Percentiles rank a stretch among this genome's conserved stretches.
Conservation (phyloP, 2,888 invertebrate species). For the Synergus itoensis region DNA sequence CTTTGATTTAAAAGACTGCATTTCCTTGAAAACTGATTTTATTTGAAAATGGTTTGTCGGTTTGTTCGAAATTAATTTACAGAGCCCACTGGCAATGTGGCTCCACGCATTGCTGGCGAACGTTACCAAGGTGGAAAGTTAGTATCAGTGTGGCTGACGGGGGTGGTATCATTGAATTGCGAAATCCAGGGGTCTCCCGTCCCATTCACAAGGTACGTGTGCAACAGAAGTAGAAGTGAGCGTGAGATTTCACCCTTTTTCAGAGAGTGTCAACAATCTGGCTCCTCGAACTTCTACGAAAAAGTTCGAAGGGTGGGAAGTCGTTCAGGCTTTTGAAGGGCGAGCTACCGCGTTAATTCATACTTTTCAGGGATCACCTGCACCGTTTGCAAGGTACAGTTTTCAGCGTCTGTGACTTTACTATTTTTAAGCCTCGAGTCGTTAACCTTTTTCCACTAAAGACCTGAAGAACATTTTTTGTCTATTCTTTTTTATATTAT, state of each 20-base stretch:
- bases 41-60: background rate
- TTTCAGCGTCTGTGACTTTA: background rate
- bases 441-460: background rate
- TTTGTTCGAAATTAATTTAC: conserved; percentile 60
- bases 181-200: conserved; percentile 84
- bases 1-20: too few species aligned
- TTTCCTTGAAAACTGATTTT: background rate
- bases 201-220: conserved; percentile 84
- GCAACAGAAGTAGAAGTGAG: conserved; percentile 11
- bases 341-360: conserved; percentile 82
- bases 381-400: conserved; percentile 86
- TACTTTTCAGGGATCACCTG: conserved; percentile 87
- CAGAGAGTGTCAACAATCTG: conserved; percentile 86
- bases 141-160: conserved; percentile 78
- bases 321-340: conserved; percentile 76
- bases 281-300: conserved; percentile 80
- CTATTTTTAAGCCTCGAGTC: background rate
- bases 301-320: conserved; percentile 78
- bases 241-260: conserved; percentile 66
- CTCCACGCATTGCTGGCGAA: conserved; percentile 82
- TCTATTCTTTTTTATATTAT: too few species aligned
- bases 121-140: conserved; percentile 84
- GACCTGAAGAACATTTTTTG: background rate
- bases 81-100: conserved; percentile 83
- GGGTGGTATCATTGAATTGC: conserved; percentile 83